Base-by-base conservation (phyloP, 2,113 vertebrate genomes). In the Sminthopsis crassicaudata region DNA sequence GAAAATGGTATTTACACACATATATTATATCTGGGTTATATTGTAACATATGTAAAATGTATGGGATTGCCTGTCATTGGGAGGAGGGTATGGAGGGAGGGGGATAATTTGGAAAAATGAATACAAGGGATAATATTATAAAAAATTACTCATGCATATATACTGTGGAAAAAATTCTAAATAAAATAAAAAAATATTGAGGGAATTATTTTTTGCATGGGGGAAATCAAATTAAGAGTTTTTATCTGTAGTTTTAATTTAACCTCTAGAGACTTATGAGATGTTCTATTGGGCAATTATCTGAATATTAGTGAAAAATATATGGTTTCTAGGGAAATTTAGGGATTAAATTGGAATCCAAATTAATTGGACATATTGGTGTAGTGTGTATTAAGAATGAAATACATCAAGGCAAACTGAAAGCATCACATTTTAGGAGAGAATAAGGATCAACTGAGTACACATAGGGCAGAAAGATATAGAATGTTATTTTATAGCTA, bases 321-420 rank as follows among this genome's bases (percentile, higher is more conserved):
- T 84, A 22, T 84, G 67, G 16, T 42, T 84, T 8, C 19, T 8
- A 19, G 67, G 19, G 67, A 84, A 84, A 84, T 84, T 84, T 84
- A 84, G n/a, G 42, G 36, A 84, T 84, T 22, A 8, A 84, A 84
- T 42, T 84, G 42, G 36, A n/a, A 76, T n/a, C 11, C 67, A 84
- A 84, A 42, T 84, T 42, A 84, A 84, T 42, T 19, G 42, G 11
- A 67, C 90, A 0, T 46, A 24, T 42, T 92, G 76, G 0, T 52
- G 2, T 2, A 92, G 0, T 91, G 6, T n/a, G 36, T 93, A 95
- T 60, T 88, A 76, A 92, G 1, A 96, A 90, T 84, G 46, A 53
- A 89, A 95, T 51, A 91, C 2, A 27, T 14, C 91, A 92, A 92
- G 48, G 8, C 42, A 91, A 91, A 9, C 92, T 92, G 93, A 67